Percentiles rank a stretch among this genome's conserved stretches.
Conservation (phyloP, 37 sponge, comb jelly and placozoan species). For the Halichondria panicea region DNA sequence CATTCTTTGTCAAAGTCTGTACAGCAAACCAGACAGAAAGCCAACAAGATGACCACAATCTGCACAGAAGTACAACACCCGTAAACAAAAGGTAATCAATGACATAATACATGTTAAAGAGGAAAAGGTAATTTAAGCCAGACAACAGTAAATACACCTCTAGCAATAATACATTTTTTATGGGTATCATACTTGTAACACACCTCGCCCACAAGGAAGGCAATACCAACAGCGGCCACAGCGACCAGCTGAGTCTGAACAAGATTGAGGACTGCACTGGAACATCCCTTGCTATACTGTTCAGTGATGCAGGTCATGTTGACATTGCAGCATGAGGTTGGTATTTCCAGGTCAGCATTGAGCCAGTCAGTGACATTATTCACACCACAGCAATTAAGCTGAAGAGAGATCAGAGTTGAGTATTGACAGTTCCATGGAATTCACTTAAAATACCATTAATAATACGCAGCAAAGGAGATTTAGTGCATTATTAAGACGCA, state of each 20-base stretch:
- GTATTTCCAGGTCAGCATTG: not conserved
- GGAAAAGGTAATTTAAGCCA: not conserved
- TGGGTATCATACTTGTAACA: not conserved
- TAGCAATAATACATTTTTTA: not conserved
- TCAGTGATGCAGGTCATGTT: not conserved
- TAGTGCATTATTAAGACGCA: not conserved
- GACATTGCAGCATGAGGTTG: not conserved
- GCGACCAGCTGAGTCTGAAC: slow-evolving; percentile 47
- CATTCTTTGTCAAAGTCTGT: slow-evolving; percentile 39
- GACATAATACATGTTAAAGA: not conserved
- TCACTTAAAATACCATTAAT: no score
- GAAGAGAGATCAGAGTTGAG: slow-evolving; percentile 2
- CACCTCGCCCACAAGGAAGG: slow-evolving; percentile 67
- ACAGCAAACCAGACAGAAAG: slow-evolving; percentile 65
- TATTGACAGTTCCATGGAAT: no score
- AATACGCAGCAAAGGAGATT: no score
- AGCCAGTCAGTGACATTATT: slow-evolving; percentile 7
- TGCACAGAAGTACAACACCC: no score
- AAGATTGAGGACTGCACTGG: slow-evolving; percentile 9
- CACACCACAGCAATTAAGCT: slow-evolving; percentile 39
- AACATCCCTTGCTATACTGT: slow-evolving; percentile 13
- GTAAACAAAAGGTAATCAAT: not conserved
- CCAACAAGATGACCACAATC: slow-evolving; percentile 67
- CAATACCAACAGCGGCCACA: slow-evolving; percentile 55
- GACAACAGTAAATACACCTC: not conserved